Evolutionary conservation across 2,888 invertebrate genomes (phyloP).

Genomic region (Hyles lineata): DNA sequence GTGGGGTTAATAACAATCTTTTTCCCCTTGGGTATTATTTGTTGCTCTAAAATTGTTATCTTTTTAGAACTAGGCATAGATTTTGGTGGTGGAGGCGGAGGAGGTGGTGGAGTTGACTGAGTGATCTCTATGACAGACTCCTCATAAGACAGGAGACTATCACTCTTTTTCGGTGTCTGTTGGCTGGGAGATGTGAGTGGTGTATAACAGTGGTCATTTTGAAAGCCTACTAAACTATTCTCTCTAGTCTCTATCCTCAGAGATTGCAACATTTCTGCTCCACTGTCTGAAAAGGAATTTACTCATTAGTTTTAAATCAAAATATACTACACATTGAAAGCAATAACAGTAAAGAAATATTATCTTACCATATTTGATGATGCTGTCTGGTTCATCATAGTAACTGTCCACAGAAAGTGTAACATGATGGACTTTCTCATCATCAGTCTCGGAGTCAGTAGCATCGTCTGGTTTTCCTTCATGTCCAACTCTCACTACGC

Average conservation of each 20-base stretch:
- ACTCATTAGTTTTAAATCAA: not conserved
- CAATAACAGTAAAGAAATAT: not conserved
- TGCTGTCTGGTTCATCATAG: conserved; percentile 84
- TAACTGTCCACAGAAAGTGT: conserved; percentile 88
- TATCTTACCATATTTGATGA: conserved; percentile 78
- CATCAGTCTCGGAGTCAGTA: conserved; percentile 83
- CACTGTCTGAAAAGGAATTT: conserved; percentile 67
- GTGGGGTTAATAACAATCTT: conserved; percentile 70
- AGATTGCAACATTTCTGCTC: conserved; percentile 81
- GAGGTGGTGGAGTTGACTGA: conserved; percentile 65
- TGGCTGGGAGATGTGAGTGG: conserved; percentile 88
- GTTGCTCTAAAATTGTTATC: conserved; percentile 79
- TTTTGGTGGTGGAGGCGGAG: conserved; percentile 59
- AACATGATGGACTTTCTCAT: conserved; percentile 86
- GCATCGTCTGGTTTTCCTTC: conserved; percentile 83
- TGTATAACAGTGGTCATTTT: conserved; percentile 93
- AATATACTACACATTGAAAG: not conserved
- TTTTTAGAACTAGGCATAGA: conserved; percentile 76
- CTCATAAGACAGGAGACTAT: conserved; percentile 65
- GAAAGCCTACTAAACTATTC: conserved; percentile 86
- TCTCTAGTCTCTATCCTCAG: conserved; percentile 79
- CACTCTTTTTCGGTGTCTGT: conserved; percentile 65
- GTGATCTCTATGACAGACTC: conserved; percentile 78
- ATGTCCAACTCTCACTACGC: conserved; percentile 85
- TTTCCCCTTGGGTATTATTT: conserved; percentile 81